Percentiles rank a stretch among this genome's conserved stretches.
Evolutionary conservation across 2,113 vertebrate genomes (phyloP).

Genomic region (Piliocolobus tephrosceles): DNA sequence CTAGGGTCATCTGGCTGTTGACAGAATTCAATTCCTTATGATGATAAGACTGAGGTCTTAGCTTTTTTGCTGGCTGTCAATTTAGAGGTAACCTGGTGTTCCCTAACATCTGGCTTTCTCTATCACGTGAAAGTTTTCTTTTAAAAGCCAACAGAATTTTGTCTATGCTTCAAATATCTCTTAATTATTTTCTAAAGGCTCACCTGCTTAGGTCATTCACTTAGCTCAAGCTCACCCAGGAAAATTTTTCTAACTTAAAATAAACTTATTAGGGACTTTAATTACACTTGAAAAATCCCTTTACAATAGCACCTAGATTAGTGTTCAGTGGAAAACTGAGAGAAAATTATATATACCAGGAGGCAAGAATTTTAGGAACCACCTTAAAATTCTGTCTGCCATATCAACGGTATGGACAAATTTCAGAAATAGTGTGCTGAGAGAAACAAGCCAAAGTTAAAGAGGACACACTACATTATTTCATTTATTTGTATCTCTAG

Average conservation of each 20-base stretch:
- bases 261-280: background rate
- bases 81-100: background rate
- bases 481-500: background rate
- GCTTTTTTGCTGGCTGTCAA: background rate
- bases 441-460: background rate
- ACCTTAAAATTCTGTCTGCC: background rate
- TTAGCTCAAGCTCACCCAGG: background rate
- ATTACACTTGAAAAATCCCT: background rate
- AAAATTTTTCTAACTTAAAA: background rate
- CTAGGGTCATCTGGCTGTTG: background rate
- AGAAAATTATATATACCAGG: background rate
- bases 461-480: background rate
- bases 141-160: background rate
- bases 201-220: background rate
- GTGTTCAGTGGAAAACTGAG: background rate
- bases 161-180: background rate
- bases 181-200: background rate
- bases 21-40: background rate
- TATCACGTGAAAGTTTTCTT: background rate
- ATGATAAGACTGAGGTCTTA: background rate
- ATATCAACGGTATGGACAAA: background rate
- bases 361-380: background rate
- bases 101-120: accelerated
- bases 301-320: background rate
- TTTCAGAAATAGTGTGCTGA: background rate